phyloP scores from a whole-genome alignment of 2,113 vertebrate species.

The Malurus melanocephalus region DNA sequence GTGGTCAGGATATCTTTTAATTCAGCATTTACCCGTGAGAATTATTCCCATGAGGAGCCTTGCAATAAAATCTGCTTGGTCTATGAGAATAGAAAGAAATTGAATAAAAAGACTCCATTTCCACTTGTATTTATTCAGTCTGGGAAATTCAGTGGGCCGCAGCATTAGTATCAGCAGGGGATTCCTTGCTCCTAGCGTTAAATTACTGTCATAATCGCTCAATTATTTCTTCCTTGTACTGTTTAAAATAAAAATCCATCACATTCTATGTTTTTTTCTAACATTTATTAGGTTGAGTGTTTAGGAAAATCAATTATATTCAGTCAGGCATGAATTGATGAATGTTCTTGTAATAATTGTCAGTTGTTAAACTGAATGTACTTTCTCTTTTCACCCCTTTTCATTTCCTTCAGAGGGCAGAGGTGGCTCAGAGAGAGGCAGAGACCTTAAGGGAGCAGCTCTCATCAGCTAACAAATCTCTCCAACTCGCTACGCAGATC shows the following conservation, averaged over 20 bases:
- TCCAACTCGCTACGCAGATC: slow-evolving; percentile 84
- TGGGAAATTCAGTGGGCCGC: slow-evolving; percentile 84
- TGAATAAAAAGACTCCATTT: slow-evolving; percentile 85
- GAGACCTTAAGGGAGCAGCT: slow-evolving; percentile 91
- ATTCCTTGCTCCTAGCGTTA: slow-evolving; percentile 86
- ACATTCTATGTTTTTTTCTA: slow-evolving; percentile 79
- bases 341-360: slow-evolving; percentile 87
- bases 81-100: slow-evolving; percentile 82
- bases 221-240: slow-evolving; percentile 87
- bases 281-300: slow-evolving; percentile 88
- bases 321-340: slow-evolving; percentile 85
- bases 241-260: slow-evolving; percentile 87
- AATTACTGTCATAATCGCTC: slow-evolving; percentile 90
- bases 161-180: slow-evolving; percentile 84
- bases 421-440: slow-evolving; percentile 90
- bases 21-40: slow-evolving; percentile 76
- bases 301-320: slow-evolving; percentile 88
- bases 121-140: slow-evolving; percentile 84
- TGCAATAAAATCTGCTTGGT: slow-evolving; percentile 79
- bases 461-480: slow-evolving; percentile 88
- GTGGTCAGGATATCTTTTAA: slow-evolving; percentile 73
- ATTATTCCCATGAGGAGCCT: slow-evolving; percentile 76
- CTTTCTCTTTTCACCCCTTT: slow-evolving; percentile 75
- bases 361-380: slow-evolving; percentile 82
- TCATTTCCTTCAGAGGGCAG: slow-evolving; percentile 86